Evolutionary conservation across 1,140 invertebrate species (phyloP).

Genomic region (Stratiolaelaps scimitus): DNA sequence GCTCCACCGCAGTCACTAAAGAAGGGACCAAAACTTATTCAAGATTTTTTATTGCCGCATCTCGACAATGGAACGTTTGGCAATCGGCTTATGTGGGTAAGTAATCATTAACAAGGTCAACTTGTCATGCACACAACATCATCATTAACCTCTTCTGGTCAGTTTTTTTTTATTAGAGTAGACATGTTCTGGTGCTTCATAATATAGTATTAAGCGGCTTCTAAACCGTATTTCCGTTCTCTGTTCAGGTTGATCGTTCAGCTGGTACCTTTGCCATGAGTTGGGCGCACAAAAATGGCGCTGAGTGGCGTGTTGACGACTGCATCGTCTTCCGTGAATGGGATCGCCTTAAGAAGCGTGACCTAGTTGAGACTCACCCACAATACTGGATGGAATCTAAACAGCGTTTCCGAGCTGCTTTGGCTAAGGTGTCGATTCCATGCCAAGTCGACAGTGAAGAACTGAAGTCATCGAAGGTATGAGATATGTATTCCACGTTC

Average conservation of each 20-base stretch:
- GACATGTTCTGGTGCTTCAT: no score
- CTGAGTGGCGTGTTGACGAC: conserved; percentile 15
- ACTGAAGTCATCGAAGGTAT: conserved; percentile 15
- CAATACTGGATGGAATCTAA: conserved; percentile 26
- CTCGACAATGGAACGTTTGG: conserved; percentile 24
- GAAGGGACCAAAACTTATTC: conserved; percentile 22
- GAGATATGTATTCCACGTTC: no score
- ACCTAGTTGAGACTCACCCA: background rate
- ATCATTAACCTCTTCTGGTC: background rate
- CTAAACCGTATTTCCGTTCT: background rate
- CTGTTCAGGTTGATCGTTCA: background rate
- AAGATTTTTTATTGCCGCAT: conserved; percentile 27
- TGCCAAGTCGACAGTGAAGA: background rate
- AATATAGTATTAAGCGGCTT: no score
- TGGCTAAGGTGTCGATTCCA: conserved; percentile 2
- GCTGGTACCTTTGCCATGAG: conserved; percentile 21
- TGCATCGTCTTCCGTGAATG: conserved; percentile 19
- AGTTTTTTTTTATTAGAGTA: no score
- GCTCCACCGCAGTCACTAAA: background rate
- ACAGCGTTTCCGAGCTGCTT: conserved; percentile 17
- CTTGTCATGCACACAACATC: no score
- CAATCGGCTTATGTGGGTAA: conserved; percentile 20
- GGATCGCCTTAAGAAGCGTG: conserved; percentile 9
- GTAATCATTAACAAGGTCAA: background rate
- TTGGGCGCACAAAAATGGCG: conserved; percentile 25